phyloP scores from a whole-genome alignment of 2,113 vertebrate genomes.

The Pteropus alecto region DNA sequence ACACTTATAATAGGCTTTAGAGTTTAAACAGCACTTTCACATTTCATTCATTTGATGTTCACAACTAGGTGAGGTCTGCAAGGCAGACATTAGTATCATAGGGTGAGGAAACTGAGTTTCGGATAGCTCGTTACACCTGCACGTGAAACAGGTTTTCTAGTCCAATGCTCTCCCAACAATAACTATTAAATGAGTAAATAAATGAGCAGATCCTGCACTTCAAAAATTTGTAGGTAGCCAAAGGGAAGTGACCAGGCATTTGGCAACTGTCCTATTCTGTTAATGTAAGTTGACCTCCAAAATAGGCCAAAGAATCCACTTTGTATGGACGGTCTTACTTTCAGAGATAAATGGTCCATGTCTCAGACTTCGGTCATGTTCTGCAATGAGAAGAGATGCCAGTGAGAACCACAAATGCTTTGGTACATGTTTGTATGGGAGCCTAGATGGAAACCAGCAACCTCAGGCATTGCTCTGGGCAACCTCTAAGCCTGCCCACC shows the following conservation, averaged over 20 bases:
- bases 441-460: background rate
- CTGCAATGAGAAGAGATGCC: background rate
- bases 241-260: constrained; percentile 4
- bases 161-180: background rate
- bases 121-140: background rate
- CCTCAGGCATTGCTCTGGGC: background rate
- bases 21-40: background rate
- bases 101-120: background rate
- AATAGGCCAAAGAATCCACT: background rate
- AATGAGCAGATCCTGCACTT: background rate
- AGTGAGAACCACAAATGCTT: background rate
- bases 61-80: background rate
- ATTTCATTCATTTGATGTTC: background rate
- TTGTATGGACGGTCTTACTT: background rate
- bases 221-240: background rate
- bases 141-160: background rate
- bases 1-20: background rate
- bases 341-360: background rate
- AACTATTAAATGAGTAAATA: constrained; percentile 26
- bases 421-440: background rate
- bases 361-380: background rate
- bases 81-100: background rate
- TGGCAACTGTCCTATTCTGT: background rate
- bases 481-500: background rate
- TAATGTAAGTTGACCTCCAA: background rate